Base-by-base conservation (phyloP, 2,797 vertebrate genomes). In the Platyrinchus mystaceus region DNA sequence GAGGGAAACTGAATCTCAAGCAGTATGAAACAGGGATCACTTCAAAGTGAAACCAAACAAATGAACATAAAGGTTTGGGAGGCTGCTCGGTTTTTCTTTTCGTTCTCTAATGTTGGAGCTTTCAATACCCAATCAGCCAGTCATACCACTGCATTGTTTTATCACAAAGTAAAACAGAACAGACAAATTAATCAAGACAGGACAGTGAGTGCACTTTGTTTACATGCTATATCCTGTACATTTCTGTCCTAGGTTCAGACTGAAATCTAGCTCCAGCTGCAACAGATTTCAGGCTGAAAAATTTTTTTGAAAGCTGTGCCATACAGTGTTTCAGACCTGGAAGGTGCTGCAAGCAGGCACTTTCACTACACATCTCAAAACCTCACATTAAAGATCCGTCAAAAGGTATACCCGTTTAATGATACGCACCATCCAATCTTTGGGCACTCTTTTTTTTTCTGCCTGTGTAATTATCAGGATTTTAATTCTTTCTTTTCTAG, bases 251-350 rank as follows among this genome's bases (percentile, higher is more conserved):
- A 36, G 34, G 21, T 84, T 88, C 76, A 81, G 69, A 37, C 47
- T 18, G 37, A 95, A 92, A 91, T 17, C 49, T 50, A 74, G 59
- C 63, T 87, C 84, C 90, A 89, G 81, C 81, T 95, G 84, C 77
- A 90, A 47, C 41, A 87, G 70, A 58, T 93, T 91, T 66, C 56
- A 82, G 75, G 59, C 74, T 84, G 74, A 92, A 73, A 92, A 74
- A 77, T 21, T 39, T 77, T 76, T 78, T 76, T 89, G 82, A 89
- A 92, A n/a, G 41, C 62, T 80, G 37, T 83, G 78, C 73, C 92
- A 83, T 53, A 39, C 64, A 43, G 46, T 14, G 9, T 62, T 89
- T 89, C 78, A 78, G 69, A 60, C 53, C 76, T 75, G 43, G 19
- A 89, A 91, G 87, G 68, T 71, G 78, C 71, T 85, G 46, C n/a